A percentile compares a stretch with the other conserved stretches of the same genome.
Evolutionary conservation across 1,140 invertebrate species (phyloP).

Genomic region (Musca vetustissima): DNA sequence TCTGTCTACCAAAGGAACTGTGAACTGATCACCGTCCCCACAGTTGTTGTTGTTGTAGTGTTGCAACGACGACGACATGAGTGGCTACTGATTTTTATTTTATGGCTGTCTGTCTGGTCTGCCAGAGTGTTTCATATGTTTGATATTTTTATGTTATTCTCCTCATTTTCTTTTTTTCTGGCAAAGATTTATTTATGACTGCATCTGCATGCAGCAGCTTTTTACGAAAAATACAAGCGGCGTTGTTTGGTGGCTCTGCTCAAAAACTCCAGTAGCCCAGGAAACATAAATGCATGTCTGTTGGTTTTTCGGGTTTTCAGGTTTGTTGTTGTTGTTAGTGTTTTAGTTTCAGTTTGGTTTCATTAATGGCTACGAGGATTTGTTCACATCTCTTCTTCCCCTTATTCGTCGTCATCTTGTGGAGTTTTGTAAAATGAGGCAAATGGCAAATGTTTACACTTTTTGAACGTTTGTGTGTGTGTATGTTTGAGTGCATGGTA

Average conservation of each 20-base stretch:
- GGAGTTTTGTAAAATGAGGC: not conserved
- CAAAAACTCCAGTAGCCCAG: slow-evolving; percentile 4
- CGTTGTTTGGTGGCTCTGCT: not conserved
- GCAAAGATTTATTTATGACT: not conserved
- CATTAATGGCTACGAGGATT: not conserved
- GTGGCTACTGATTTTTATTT: not conserved
- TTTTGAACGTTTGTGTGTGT: not conserved
- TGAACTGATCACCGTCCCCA: not conserved
- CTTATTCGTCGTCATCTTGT: not conserved
- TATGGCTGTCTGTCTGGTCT: too few relatives aligned
- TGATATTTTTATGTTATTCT: too few relatives aligned
- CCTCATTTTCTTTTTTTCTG: not conserved
- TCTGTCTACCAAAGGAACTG: not conserved
- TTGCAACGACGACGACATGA: not conserved
- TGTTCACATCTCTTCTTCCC: not conserved
- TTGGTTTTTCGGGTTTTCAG: not conserved
- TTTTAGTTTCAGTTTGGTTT: not conserved
- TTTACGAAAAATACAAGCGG: not conserved
- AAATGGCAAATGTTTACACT: not conserved
- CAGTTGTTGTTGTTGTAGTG: too few relatives aligned
- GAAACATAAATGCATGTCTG: not conserved
- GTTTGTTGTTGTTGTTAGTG: not conserved
- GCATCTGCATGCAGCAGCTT: not conserved
- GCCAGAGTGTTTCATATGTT: too few relatives aligned
- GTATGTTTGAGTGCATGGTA: not conserved